Conservation (phyloP, 2,113 vertebrate species). For the Anser brachyrhynchus region DNA sequence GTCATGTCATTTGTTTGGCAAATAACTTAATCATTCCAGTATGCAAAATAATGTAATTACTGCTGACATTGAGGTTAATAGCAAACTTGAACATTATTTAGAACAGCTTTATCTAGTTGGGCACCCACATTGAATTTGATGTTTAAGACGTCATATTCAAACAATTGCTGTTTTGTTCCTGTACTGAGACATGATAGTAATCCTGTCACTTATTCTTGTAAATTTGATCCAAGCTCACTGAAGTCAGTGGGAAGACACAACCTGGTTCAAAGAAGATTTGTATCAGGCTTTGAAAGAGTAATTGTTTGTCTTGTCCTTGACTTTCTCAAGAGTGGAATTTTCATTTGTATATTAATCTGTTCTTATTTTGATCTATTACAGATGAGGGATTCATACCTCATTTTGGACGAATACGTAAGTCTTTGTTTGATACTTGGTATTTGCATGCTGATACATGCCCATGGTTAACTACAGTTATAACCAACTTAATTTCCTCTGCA, state of each 20-base stretch:
- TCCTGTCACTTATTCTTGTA: background rate
- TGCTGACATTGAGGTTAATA: background rate
- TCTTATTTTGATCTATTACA: slow-evolving; percentile 66
- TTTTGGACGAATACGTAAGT: slow-evolving; percentile 99
- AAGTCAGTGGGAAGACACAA: background rate
- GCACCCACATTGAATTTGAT: background rate
- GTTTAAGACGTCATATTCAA: background rate
- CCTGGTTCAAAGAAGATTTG: background rate
- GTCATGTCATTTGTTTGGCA: background rate
- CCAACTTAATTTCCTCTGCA: background rate
- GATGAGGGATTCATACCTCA: slow-evolving; percentile 97
- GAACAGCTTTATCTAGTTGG: background rate
- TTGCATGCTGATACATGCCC: background rate
- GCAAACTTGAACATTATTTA: background rate
- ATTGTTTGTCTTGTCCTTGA: background rate
- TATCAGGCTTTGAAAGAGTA: background rate
- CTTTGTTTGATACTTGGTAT: background rate
- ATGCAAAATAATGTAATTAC: background rate
- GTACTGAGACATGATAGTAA: background rate
- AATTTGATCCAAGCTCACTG: background rate
- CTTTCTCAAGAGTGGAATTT: background rate
- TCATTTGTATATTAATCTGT: background rate
- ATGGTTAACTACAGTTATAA: background rate
- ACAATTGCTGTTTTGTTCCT: background rate
- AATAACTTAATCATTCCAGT: background rate